Conservation (phyloP, 2,888 invertebrate species). For the Amphipyra berbera region DNA sequence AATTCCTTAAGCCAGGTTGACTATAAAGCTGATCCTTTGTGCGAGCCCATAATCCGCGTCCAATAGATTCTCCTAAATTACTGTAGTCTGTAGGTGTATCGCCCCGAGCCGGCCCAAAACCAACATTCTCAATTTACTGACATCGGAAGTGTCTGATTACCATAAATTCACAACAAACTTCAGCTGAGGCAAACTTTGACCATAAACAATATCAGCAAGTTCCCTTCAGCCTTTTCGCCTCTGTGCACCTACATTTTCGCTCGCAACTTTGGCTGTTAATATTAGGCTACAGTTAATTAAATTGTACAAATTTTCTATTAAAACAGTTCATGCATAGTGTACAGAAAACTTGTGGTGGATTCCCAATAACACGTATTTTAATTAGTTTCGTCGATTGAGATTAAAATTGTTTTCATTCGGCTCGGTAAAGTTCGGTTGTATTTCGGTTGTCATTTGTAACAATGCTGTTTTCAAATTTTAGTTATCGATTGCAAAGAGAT, state of each 20-base stretch:
- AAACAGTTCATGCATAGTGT: constrained; percentile 27
- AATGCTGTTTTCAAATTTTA: constrained; percentile 16
- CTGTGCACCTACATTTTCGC: constrained; percentile 38
- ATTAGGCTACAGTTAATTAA: constrained; percentile 48
- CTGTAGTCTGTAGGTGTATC: constrained; percentile 32
- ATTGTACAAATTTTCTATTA: constrained; percentile 30
- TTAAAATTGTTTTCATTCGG: constrained; percentile 38
- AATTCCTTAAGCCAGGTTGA: constrained; percentile 63
- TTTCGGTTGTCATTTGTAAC: constrained; percentile 10
- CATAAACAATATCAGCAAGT: constrained; percentile 61
- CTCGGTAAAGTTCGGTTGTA: constrained; percentile 25
- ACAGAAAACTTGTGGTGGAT: constrained; percentile 32
- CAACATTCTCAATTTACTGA: constrained; percentile 52
- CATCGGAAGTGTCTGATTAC: constrained; percentile 60
- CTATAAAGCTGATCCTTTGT: constrained; percentile 63
- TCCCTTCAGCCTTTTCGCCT: constrained; percentile 26
- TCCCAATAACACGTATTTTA: constrained; percentile 36
- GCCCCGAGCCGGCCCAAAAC: constrained; percentile 38
- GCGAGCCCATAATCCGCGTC: constrained; percentile 53
- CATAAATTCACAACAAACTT: constrained; percentile 66
- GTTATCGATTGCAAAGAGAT: not conserved
- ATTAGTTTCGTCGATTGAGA: constrained; percentile 41
- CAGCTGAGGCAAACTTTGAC: constrained; percentile 58
- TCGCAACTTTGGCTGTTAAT: constrained; percentile 43
- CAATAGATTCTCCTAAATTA: constrained; percentile 51